phyloP scores from a whole-genome alignment of 1,140 invertebrate genomes.

The Rhopalosiphum padi region DNA sequence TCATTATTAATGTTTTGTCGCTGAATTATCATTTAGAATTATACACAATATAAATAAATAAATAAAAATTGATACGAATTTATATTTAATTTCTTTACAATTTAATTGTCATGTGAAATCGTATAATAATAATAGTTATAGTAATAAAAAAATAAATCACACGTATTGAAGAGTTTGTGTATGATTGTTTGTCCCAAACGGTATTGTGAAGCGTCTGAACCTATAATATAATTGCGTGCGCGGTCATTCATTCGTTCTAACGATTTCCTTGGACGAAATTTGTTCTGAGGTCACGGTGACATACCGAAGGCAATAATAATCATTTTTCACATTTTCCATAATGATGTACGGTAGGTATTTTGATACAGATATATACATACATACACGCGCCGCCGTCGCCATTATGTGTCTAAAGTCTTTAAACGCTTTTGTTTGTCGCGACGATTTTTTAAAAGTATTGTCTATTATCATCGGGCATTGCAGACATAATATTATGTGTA shows the following conservation, averaged over 20 bases:
- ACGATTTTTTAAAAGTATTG: not conserved
- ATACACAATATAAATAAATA: not conserved
- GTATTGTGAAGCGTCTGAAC: not conserved
- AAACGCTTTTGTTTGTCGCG: not conserved
- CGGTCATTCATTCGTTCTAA: not conserved
- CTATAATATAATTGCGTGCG: not conserved
- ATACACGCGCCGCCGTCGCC: not conserved
- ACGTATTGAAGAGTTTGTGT: slow-evolving; percentile 1
- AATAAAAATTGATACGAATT: not conserved
- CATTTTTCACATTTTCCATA: not conserved
- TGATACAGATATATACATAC: not conserved
- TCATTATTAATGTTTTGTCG: not conserved
- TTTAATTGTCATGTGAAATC: not conserved
- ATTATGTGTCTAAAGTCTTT: not conserved
- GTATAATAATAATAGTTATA: not conserved
- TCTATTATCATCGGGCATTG: not conserved
- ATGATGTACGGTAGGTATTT: not conserved
- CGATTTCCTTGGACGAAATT: not conserved
- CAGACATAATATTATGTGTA: not conserved
- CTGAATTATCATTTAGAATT: not conserved
- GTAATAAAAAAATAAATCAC: not conserved
- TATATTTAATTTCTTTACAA: not conserved
- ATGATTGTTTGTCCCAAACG: not conserved
- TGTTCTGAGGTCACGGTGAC: not conserved
- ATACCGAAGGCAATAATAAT: not conserved